Percentiles rank a stretch among this genome's conserved stretches.
Evolutionary conservation across 2,797 vertebrate genomes (phyloP).

Genomic region (Pseudopleuronectes americanus): DNA sequence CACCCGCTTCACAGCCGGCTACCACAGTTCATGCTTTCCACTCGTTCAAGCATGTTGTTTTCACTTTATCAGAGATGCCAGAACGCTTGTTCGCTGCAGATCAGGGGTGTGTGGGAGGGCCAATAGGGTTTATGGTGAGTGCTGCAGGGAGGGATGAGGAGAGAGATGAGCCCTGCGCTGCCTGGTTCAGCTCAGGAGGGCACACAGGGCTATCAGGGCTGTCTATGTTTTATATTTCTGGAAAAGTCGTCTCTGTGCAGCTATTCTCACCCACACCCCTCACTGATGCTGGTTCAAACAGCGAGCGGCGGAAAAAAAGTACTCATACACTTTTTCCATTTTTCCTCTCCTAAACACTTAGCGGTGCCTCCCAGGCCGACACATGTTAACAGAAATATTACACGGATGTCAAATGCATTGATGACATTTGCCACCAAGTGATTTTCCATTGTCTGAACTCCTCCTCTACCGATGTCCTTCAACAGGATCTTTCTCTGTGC

Average conservation of each 20-base stretch:
- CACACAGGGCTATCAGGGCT: conserved; percentile 27
- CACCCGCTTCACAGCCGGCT: conserved; percentile 63
- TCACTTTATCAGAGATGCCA: conserved; percentile 68
- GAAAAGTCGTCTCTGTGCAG: conserved; percentile 20
- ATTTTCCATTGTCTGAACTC: conserved; percentile 51
- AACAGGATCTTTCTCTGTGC: background rate
- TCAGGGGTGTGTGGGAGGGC: conserved; percentile 33
- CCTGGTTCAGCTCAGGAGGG: conserved; percentile 47
- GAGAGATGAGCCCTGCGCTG: conserved; percentile 32
- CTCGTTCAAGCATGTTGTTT: conserved; percentile 65
- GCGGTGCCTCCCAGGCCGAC: conserved; percentile 28
- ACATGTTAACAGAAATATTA: conserved; percentile 52
- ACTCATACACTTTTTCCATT: conserved; percentile 21
- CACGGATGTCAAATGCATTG: conserved; percentile 36
- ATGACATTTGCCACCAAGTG: conserved; percentile 50
- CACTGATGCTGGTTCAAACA: background rate
- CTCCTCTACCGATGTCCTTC: conserved; percentile 3
- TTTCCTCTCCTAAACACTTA: conserved; percentile 8
- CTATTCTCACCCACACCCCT: background rate
- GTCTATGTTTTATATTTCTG: conserved; percentile 65
- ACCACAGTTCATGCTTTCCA: conserved; percentile 59
- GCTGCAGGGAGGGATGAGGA: conserved; percentile 23
- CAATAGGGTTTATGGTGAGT: conserved; percentile 33
- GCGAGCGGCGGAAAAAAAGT: background rate
- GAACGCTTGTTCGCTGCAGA: conserved; percentile 58